Evolutionary conservation across 2,797 vertebrate genomes (phyloP).

Genomic region (Lacerta viridis): DNA sequence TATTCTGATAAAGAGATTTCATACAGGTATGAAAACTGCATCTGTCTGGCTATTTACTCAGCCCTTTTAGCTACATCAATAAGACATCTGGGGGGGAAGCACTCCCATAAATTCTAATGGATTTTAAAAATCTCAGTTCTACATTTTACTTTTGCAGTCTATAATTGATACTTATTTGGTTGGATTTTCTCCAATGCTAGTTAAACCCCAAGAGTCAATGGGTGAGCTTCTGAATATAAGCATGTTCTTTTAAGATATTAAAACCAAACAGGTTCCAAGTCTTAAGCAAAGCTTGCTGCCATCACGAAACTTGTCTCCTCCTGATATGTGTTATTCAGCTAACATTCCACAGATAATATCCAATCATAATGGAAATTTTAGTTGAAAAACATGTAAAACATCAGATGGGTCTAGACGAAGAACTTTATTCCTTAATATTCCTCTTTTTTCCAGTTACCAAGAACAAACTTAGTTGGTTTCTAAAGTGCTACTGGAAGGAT

Average conservation of each 20-base stretch:
- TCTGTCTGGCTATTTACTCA: neutral
- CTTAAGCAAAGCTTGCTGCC: constrained; percentile 43
- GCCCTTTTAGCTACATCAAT: neutral
- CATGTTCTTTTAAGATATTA: neutral
- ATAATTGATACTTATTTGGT: neutral
- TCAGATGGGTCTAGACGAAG: neutral
- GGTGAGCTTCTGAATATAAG: neutral
- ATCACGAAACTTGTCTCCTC: constrained; percentile 37
- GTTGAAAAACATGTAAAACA: neutral
- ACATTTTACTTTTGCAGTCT: neutral
- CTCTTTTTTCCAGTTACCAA: neutral
- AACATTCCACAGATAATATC: constrained; percentile 10
- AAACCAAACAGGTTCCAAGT: neutral
- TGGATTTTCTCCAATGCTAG: neutral
- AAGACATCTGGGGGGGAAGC: neutral
- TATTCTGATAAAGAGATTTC: constrained; percentile 81
- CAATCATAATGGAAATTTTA: constrained; percentile 11
- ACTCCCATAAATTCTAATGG: neutral
- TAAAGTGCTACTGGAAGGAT: too few species aligned
- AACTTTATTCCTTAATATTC: neutral
- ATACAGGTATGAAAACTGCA: neutral
- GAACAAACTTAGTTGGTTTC: too few species aligned
- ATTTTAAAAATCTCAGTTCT: neutral
- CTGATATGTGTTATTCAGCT: constrained; percentile 16
- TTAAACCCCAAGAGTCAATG: neutral